Evolutionary conservation across 2,888 invertebrate genomes (phyloP).

Genomic region (Mayetiola destructor): DNA sequence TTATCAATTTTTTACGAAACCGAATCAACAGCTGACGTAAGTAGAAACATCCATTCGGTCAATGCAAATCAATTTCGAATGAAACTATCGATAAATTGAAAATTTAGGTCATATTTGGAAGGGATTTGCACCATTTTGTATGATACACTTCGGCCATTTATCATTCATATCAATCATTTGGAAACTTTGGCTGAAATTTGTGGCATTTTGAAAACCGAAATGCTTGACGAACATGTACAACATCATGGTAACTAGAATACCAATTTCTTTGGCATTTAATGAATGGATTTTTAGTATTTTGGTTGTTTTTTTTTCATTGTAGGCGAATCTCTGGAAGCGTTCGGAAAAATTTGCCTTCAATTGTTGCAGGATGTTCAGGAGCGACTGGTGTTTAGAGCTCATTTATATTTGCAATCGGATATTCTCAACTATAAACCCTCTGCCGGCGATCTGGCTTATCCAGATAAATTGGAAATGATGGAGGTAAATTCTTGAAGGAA

Average conservation of each 20-base stretch:
- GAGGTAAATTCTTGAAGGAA: conserved; percentile 41
- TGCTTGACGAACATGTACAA: conserved; percentile 80
- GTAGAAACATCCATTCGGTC: neutral
- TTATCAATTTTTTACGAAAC: conserved; percentile 70
- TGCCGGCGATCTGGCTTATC: conserved; percentile 92
- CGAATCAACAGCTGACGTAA: conserved; percentile 49
- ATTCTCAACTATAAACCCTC: conserved; percentile 79
- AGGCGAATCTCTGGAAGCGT: conserved; percentile 56
- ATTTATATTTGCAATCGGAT: conserved; percentile 85
- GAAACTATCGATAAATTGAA: neutral
- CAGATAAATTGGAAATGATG: conserved; percentile 96
- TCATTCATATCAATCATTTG: conserved; percentile 92
- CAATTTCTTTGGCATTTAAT: too few relatives aligned
- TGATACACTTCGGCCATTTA: conserved; percentile 80
- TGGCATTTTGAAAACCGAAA: conserved; percentile 78
- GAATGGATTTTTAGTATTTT: neutral
- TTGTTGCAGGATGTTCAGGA: conserved; percentile 91
- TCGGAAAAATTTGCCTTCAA: conserved; percentile 63
- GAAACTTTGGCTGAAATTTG: conserved; percentile 96
- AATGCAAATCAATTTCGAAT: neutral
- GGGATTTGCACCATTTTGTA: conserved; percentile 77
- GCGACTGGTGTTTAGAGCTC: conserved; percentile 85
- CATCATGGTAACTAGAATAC: conserved; percentile 49
- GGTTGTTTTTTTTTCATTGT: conserved; percentile 19
- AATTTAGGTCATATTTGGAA: conserved; percentile 59